Conservation (phyloP, 2,113 vertebrate species). For the Carlito syrichta region DNA sequence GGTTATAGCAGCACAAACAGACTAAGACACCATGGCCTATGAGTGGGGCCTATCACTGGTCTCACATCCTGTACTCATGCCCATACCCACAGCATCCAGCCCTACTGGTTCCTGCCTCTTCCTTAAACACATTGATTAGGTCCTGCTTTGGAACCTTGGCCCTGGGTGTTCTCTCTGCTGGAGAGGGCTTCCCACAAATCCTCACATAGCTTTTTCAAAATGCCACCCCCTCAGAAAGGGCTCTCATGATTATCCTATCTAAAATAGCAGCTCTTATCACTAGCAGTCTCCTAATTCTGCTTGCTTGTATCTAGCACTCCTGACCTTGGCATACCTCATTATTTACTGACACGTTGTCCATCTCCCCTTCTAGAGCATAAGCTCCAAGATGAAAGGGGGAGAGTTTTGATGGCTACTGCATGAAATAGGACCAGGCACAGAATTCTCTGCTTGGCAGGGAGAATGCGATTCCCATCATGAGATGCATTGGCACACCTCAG, state of each 20-base stretch:
- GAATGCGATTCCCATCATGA: neutral
- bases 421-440: neutral
- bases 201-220: neutral
- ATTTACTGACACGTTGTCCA: neutral
- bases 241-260: rapidly evolving
- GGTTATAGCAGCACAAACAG: neutral
- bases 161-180: neutral
- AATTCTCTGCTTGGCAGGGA: neutral
- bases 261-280: neutral
- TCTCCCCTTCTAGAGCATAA: neutral
- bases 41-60: neutral
- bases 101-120: neutral
- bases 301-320: neutral
- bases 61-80: rapidly evolving
- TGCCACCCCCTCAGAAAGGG: neutral
- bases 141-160: neutral
- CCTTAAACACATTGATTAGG: neutral
- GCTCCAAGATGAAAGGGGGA: neutral
- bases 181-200: neutral
- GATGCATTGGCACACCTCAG: too few relatives aligned
- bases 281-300: neutral
- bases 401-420: neutral
- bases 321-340: neutral
- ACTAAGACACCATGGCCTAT: neutral
- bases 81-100: neutral